Evolutionary conservation across 1,140 invertebrate species (phyloP), one percentile per base, ranked within the genome.

Genomic region (Drosophila lini): DNA sequence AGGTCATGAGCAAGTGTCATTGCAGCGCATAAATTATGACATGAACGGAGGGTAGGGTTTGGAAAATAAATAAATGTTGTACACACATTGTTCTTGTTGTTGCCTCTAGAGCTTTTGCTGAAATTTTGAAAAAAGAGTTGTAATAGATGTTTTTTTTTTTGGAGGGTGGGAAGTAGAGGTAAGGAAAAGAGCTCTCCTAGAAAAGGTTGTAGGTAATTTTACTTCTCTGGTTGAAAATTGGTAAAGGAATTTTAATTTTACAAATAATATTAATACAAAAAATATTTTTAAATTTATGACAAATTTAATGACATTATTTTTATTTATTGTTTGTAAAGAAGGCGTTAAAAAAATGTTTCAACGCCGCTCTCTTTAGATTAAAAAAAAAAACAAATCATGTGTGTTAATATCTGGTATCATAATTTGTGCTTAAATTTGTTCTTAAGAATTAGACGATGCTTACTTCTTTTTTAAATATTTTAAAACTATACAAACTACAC

Each of bases 1-100:
- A 89, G 84, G 84, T 89, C 84, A 89, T 84, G 84, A 89, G 81
- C 85, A 89, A 90, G 84, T 89, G 84, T 89, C 84, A 89, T 78
- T 89, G 80, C 74, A 84, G 78, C 70, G 84, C 85, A 89, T 89
- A 89, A 89, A 89, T 89, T 85, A 90, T 90, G 44, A 11, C 48
- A 42, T 2, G 34, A 55, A 55, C 34, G 38, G 68, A 56, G 70
- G 70, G 70, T 44, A 53, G 52, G 69, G 69, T 31, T 28, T 62
- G 41, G 11, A 31, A 52, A 45, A 58, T 77, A 77, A 77, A 77
- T 77, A 77, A 76, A 55, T 58, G 36, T 69, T 42, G 47, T 42
- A 56, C 74, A 68, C 74, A 77, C 62, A 48, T 77, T 73, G 71
- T 44, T 19, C 16, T 74, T 76, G 73, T 28, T 28, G 25, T 38